These are phyloP conservation scores for Cryptotis parvus DNA, from an alignment of 2,113 vertebrate genomes.

Conservation along the genomic window DNA sequence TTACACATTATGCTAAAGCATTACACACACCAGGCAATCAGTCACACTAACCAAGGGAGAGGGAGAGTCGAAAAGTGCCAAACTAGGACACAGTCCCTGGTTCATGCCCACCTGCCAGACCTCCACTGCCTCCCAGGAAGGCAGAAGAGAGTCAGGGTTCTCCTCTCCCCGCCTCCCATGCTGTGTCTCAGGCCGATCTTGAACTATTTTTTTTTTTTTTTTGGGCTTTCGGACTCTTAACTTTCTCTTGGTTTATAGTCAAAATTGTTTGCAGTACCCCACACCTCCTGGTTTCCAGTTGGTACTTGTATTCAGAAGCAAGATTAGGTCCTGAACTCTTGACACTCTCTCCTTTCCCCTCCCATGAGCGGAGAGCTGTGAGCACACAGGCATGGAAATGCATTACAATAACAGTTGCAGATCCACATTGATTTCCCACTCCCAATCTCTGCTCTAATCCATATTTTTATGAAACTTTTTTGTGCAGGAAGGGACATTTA, in stretches of 20 bases:
- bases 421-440: slow-evolving; percentile 52
- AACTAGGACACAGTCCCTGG: no score
- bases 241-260: slow-evolving; percentile 57
- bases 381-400: background rate
- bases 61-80: background rate
- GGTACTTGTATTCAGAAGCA: slow-evolving; percentile 50
- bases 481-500: slow-evolving; percentile 73
- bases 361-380: background rate
- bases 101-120: background rate
- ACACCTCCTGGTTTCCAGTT: slow-evolving; percentile 73
- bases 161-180: background rate
- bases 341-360: no score
- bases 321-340: background rate
- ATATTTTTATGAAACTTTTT: slow-evolving; percentile 77
- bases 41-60: background rate
- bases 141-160: background rate
- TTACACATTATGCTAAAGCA: background rate
- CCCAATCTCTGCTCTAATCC: slow-evolving; percentile 53
- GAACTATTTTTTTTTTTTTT: no score
- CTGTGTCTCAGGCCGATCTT: background rate
- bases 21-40: background rate
- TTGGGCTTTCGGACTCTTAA: slow-evolving; percentile 56
- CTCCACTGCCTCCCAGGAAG: background rate
- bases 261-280: slow-evolving; percentile 60
- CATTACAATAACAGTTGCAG: background rate